Evolutionary conservation across 1,140 invertebrate genomes (phyloP).

Genomic region (Drosophila lowei): DNA sequence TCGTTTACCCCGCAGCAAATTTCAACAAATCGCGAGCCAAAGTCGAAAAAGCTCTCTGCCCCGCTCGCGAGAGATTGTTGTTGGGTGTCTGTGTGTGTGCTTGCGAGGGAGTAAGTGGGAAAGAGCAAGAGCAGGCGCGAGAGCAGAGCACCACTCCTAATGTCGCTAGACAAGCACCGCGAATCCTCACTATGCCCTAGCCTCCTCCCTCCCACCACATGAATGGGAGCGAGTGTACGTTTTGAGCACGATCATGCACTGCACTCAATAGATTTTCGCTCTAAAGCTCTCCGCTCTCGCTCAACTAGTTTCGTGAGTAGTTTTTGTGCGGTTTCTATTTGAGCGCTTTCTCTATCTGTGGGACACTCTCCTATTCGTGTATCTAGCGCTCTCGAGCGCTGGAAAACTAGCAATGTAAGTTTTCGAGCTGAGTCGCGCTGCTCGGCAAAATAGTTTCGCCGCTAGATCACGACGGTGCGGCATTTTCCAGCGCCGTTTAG

Average conservation of each 20-base stretch:
- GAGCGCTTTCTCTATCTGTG: constrained; percentile 42
- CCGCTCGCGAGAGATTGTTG: not conserved
- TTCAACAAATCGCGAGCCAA: constrained; percentile 47
- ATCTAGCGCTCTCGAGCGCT: constrained; percentile 31
- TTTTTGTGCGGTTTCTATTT: constrained; percentile 57
- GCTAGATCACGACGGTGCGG: constrained; percentile 36
- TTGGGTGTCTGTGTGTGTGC: not conserved
- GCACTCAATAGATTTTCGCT: too few species aligned
- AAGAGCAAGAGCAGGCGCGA: too few species aligned
- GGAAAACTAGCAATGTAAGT: constrained; percentile 70
- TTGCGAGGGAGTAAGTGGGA: constrained; percentile 8
- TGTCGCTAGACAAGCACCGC: not conserved
- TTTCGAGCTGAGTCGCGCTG: constrained; percentile 15
- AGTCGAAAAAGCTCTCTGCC: constrained; percentile 32
- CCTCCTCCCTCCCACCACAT: not conserved
- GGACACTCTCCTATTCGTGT: constrained; percentile 7
- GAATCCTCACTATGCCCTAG: too few species aligned
- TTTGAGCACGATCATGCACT: too few species aligned
- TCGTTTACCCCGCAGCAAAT: constrained; percentile 71
- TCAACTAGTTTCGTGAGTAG: constrained; percentile 53
- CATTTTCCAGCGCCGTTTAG: constrained; percentile 54
- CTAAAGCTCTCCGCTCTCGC: constrained; percentile 40
- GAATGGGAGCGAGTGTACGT: not conserved
- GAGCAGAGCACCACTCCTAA: not conserved
- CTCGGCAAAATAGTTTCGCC: constrained; percentile 53